Evolutionary conservation across 2,113 vertebrate genomes (phyloP).

Genomic region (Xiphophorus couchianus): DNA sequence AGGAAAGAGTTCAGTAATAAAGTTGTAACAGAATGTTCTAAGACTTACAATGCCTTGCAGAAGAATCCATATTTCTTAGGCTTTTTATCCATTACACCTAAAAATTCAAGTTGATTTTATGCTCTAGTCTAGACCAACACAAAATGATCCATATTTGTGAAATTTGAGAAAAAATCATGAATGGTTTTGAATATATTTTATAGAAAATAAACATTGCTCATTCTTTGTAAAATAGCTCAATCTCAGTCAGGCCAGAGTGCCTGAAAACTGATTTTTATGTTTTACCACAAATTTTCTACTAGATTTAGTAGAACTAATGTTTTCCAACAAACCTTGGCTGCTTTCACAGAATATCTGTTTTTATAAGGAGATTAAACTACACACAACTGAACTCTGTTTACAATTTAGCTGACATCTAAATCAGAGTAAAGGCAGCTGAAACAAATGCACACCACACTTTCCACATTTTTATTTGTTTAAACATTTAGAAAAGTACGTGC

Average conservation of each 20-base stretch:
- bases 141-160: background rate
- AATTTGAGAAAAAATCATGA: background rate
- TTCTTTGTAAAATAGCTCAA: no score
- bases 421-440: background rate
- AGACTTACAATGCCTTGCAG: background rate
- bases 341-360: no score
- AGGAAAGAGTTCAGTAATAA: background rate
- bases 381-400: background rate
- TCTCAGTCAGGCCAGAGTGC: no score
- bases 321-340: no score
- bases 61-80: background rate
- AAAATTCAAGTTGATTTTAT: background rate
- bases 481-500: no score
- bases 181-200: no score
- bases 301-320: background rate
- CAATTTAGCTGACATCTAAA: background rate
- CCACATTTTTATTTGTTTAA: no score
- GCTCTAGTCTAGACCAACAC: background rate
- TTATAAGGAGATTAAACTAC: background rate
- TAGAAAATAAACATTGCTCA: no score
- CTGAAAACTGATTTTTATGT: background rate
- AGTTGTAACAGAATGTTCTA: background rate
- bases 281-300: background rate
- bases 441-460: background rate
- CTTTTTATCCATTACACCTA: background rate